Percentiles rank a stretch among this genome's conserved stretches.
Conservation (phyloP, 2,113 vertebrate species). For the Seriola dumerili region DNA sequence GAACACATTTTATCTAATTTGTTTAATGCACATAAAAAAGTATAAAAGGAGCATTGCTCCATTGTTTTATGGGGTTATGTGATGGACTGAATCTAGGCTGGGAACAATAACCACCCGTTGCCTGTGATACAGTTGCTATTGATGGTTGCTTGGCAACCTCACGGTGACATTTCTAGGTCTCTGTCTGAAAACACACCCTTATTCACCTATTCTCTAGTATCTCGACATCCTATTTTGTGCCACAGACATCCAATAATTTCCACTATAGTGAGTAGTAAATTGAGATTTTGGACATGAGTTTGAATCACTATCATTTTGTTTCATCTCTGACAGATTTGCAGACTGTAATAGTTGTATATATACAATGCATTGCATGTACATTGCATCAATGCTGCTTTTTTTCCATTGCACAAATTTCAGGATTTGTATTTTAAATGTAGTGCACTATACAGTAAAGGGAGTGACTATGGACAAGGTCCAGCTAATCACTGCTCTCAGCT, state of each 20-base stretch:
- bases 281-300: not conserved
- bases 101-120: not conserved
- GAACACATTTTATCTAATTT: not conserved
- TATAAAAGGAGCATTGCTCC: not conserved
- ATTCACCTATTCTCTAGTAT: not conserved
- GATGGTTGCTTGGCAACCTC: constrained; percentile 9
- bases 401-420: not conserved
- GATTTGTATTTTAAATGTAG: not conserved
- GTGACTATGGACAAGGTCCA: not conserved
- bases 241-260: not conserved
- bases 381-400: not conserved
- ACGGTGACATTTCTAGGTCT: not conserved
- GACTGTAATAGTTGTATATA: not conserved
- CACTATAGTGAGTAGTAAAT: not conserved
- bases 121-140: not conserved
- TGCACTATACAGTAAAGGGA: not conserved
- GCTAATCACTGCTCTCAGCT: no score
- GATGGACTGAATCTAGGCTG: not conserved
- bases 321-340: not conserved
- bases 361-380: not conserved
- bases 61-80: not conserved
- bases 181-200: not conserved
- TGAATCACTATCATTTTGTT: not conserved
- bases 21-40: not conserved
- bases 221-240: no score